Evolutionary conservation across 2,888 invertebrate species (phyloP), one percentile per base, ranked within the genome.

Genomic region (Heliconius sara): DNA sequence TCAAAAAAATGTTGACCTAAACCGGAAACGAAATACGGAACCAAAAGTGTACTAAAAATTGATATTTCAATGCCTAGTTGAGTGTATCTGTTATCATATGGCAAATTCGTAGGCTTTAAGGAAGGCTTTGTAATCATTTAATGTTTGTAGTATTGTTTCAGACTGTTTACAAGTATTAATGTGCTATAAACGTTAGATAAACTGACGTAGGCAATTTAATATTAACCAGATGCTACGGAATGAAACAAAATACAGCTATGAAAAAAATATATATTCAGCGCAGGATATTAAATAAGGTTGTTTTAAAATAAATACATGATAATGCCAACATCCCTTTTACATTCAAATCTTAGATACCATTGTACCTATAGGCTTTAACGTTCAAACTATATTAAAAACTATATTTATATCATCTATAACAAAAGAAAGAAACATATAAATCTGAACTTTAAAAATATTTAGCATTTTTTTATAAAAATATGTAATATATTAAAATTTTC

Each of bases 91-190:
- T 83, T 81, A 80, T 81, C 80, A 65, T 77, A 52, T 71, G 71
- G 73, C 76, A 79, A 83, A 82, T 78, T 79, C 79, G 66, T 70
- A 79, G 79, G 83, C 80, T 85, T 84, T 84, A 84, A 84, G 84
- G 85, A 84, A 87, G 88, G 83, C 84, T 88, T 87, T 87, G 79
- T 82, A 84, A 82, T 82, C 81, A 78, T 85, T 83, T 85, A 85
- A 85, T 83, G 57, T 82, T 79, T 80, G 83, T 82, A 79, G 85
- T 87, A 86, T 88, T 85, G 84, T 84, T 83, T 83, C 83, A 85
- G 85, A 86, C 87, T 89, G 85, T 86, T 85, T 83, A 87, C 86
- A 85, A 79, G 85, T 80, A 86, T 77, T 81, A 77, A 79, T 71
- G 66, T 27, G 70, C 39, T 79, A 77, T 82, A 73, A 74, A 70